These are phyloP conservation scores for Microcaecilia unicolor DNA, from an alignment of 2,797 vertebrate genomes.

Conservation along the genomic window DNA sequence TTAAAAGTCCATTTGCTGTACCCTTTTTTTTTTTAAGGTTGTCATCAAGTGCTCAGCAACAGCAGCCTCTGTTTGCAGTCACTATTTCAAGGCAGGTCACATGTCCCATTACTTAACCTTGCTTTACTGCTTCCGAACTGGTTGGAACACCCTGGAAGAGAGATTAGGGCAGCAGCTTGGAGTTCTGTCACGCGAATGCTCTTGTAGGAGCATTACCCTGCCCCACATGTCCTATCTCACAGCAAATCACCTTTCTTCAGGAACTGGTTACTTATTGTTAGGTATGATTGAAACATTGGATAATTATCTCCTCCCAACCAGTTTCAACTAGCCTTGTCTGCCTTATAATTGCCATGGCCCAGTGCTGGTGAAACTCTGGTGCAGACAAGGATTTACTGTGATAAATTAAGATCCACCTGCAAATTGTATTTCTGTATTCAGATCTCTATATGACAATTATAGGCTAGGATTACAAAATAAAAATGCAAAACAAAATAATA, in stretches of 20 bases:
- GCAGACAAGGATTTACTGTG: no score
- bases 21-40: slow-evolving; percentile 46
- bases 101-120: slow-evolving; percentile 98
- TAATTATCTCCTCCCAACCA: slow-evolving; percentile 52
- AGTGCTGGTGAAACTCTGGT: slow-evolving; percentile 19
- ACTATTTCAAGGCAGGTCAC: slow-evolving; percentile 98
- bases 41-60: slow-evolving; percentile 89
- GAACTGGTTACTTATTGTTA: slow-evolving; percentile 54
- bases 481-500: fast-evolving
- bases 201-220: neutral
- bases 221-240: neutral
- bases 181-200: no score
- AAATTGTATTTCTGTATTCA: no score
- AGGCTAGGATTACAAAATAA: no score
- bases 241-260: neutral
- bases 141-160: slow-evolving; percentile 92
- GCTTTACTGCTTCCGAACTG: slow-evolving; percentile 98
- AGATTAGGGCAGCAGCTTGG: slow-evolving; percentile 55
- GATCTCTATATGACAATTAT: no score
- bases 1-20: slow-evolving; percentile 37
- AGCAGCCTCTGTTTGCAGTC: slow-evolving; percentile 89
- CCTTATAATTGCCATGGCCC: slow-evolving; percentile 16
- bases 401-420: no score
- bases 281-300: slow-evolving; percentile 35
- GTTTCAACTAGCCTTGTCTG: slow-evolving; percentile 48